Evolutionary conservation across 2,113 vertebrate genomes (phyloP).

Genomic region (Catagonus wagneri): DNA sequence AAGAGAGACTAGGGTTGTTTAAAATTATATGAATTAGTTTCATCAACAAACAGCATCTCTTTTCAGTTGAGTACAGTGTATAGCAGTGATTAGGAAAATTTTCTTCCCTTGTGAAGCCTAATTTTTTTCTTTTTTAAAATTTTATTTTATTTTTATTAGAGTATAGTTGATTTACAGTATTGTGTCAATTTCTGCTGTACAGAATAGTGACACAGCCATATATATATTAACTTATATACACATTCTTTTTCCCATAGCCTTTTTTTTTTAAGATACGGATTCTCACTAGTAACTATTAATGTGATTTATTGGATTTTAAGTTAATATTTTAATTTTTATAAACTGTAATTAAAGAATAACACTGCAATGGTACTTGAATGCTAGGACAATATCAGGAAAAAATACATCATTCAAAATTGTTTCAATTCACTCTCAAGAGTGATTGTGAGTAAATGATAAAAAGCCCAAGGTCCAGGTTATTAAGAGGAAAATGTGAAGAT

Average conservation of each 20-base stretch:
- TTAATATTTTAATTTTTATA: not conserved
- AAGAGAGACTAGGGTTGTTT: not conserved
- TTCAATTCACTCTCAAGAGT: not conserved
- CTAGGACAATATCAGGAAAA: not conserved
- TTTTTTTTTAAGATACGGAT: not conserved
- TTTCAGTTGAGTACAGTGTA: fast-evolving
- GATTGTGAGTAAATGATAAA: not conserved
- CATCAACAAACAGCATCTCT: not conserved
- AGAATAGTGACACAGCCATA: too few species aligned
- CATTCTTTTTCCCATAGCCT: too few species aligned
- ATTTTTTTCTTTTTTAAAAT: too few species aligned
- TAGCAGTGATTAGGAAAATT: not conserved
- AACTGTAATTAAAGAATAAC: not conserved
- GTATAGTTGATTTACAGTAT: too few species aligned
- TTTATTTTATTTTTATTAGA: too few species aligned
- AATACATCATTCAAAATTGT: not conserved
- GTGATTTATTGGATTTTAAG: not conserved
- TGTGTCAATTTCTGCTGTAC: too few species aligned
- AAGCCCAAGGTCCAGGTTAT: not conserved
- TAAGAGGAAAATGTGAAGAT: not conserved
- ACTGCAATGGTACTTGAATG: not conserved
- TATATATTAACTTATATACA: too few species aligned
- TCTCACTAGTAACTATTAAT: not conserved
- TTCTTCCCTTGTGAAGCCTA: not conserved
- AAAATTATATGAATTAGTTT: not conserved